phyloP scores from a whole-genome alignment of 2,797 vertebrate species.

The Podarcis siculus region DNA sequence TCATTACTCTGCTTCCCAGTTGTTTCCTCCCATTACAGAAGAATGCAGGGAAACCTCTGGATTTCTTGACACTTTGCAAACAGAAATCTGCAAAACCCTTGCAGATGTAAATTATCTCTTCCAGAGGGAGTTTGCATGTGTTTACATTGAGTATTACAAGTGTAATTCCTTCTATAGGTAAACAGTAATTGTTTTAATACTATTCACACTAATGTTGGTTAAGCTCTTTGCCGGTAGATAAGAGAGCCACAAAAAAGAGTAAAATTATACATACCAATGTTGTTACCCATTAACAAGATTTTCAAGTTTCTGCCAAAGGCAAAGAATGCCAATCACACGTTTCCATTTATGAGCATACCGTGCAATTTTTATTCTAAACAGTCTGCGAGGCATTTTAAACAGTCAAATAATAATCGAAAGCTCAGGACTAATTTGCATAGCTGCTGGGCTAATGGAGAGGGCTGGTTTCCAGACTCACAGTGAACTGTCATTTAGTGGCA shows the following conservation, averaged over 20 bases:
- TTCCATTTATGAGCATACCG: neutral
- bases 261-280: neutral
- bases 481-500: neutral
- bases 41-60: constrained; percentile 50
- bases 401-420: neutral
- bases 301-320: constrained; percentile 3
- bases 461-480: neutral
- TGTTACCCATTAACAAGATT: neutral
- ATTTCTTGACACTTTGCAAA: constrained; percentile 52
- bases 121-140: constrained; percentile 26
- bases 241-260: constrained; percentile 32
- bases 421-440: neutral
- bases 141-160: constrained; percentile 50
- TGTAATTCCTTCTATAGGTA: constrained; percentile 64
- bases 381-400: neutral
- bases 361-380: neutral
- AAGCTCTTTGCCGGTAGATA: constrained; percentile 58
- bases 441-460: neutral
- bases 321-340: constrained; percentile 22
- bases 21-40: constrained; percentile 27
- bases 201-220: constrained; percentile 57
- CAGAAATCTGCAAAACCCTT: constrained; percentile 47
- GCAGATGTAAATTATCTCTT: constrained; percentile 53
- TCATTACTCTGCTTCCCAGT: constrained; percentile 42
- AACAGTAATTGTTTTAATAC: constrained; percentile 59